Evolutionary conservation across 1,140 invertebrate species (phyloP).

Genomic region (Danaus melanippus): DNA sequence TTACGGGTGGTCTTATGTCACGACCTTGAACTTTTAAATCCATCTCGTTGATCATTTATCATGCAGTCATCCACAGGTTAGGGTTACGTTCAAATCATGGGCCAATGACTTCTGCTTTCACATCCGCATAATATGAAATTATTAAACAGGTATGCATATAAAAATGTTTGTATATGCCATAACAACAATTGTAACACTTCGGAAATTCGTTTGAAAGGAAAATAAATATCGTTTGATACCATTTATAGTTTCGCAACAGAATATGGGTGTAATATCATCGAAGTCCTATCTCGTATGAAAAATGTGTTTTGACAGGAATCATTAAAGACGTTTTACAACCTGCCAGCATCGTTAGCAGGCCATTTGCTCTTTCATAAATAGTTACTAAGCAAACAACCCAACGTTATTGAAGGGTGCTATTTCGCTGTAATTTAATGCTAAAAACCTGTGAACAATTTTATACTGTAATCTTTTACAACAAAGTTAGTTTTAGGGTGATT

Average conservation of each 20-base stretch:
- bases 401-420: conserved; percentile 17
- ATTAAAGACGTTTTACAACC: conserved; percentile 34
- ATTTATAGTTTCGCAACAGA: conserved; percentile 10
- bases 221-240: no score
- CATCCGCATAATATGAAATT: no score
- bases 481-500: background rate
- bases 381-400: conserved; percentile 19
- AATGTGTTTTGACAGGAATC: conserved; percentile 39
- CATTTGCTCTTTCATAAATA: conserved; percentile 29
- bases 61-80: conserved; percentile 18
- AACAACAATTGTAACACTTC: no score
- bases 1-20: conserved; percentile 7
- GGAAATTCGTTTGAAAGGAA: no score
- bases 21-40: conserved; percentile 14
- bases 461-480: conserved; percentile 1
- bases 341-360: conserved; percentile 36
- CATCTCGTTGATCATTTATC: conserved; percentile 15
- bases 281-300: conserved; percentile 28
- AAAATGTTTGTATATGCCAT: no score
- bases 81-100: conserved; percentile 14
- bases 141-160: no score
- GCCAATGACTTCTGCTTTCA: conserved; percentile 8
- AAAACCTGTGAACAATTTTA: background rate
- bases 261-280: conserved; percentile 17
- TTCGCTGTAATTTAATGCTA: conserved; percentile 18